Conservation (phyloP, 2,888 invertebrate species). For the Barypeithes pellucidus region DNA sequence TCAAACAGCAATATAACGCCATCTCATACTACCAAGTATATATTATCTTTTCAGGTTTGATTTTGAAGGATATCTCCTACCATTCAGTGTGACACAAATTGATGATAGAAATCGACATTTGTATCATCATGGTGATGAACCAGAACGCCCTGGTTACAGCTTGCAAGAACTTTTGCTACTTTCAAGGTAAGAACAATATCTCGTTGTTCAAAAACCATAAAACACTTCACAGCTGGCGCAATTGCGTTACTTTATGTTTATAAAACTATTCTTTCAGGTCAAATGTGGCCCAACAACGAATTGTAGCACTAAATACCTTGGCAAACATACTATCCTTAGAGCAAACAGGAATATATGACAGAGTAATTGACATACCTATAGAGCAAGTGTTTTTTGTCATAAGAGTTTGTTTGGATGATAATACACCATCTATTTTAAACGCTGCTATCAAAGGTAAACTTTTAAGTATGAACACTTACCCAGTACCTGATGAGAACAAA, state of each 20-base stretch:
- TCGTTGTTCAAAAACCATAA: too few relatives aligned
- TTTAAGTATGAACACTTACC: too few relatives aligned
- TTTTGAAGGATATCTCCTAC: conserved; percentile 85
- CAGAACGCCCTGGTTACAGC: conserved; percentile 92
- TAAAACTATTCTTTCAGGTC: conserved; percentile 73
- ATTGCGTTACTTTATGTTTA: too few relatives aligned
- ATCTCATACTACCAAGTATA: too few relatives aligned
- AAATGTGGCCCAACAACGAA: conserved; percentile 87
- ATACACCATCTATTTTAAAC: conserved; percentile 80
- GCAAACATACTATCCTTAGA: conserved; percentile 84
- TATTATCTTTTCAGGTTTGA: conserved; percentile 79
- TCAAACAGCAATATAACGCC: too few relatives aligned
- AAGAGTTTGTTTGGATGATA: conserved; percentile 91
- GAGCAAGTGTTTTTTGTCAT: conserved; percentile 86
- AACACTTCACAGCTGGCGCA: too few relatives aligned
- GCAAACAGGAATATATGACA: conserved; percentile 84
- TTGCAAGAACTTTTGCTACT: conserved; percentile 90
- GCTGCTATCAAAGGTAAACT: conserved; percentile 76
- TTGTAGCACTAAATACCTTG: conserved; percentile 84
- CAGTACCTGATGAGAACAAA: too few relatives aligned
- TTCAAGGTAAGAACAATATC: conserved; percentile 71
- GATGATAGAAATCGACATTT: conserved; percentile 78
- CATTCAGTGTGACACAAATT: conserved; percentile 79
- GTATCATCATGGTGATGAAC: conserved; percentile 95
- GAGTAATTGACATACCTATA: conserved; percentile 81